phyloP scores from a whole-genome alignment of 2,113 vertebrate species.

The Phoenicopterus ruber region DNA sequence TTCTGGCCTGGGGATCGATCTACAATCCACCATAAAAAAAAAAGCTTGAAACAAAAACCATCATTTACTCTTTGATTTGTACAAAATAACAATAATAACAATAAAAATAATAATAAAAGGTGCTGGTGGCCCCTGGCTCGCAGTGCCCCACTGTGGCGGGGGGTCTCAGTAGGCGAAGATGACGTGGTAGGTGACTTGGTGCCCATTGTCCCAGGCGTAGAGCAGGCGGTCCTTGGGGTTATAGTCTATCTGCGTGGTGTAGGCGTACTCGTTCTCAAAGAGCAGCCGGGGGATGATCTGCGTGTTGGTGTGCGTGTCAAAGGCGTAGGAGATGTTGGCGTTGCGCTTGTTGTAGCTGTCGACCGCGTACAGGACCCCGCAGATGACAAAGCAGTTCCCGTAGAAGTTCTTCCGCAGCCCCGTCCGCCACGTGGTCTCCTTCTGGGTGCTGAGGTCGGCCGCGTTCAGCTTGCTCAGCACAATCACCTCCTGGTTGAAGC shows the following conservation, averaged over 20 bases:
- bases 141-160: background rate
- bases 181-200: slow-evolving; percentile 93
- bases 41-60: slow-evolving; percentile 53
- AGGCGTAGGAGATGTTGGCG: slow-evolving; percentile 92
- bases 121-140: slow-evolving; percentile 63
- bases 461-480: slow-evolving; percentile 91
- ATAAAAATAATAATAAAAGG: slow-evolving; percentile 68
- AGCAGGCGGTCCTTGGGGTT: slow-evolving; percentile 93
- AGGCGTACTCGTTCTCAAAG: slow-evolving; percentile 91
- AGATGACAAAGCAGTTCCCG: slow-evolving; percentile 94
- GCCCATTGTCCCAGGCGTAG: slow-evolving; percentile 96
- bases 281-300: slow-evolving; percentile 92
- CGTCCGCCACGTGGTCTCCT: slow-evolving; percentile 93
- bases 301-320: slow-evolving; percentile 97
- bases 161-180: slow-evolving; percentile 87
- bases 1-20: slow-evolving; percentile 83
- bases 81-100: slow-evolving; percentile 77
- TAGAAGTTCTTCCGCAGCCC: slow-evolving; percentile 88
- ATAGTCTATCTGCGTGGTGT: slow-evolving; percentile 96
- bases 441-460: slow-evolving; percentile 85
- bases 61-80: slow-evolving; percentile 74
- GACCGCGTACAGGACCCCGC: slow-evolving; percentile 92
- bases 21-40: slow-evolving; percentile 81
- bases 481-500: slow-evolving; percentile 89
- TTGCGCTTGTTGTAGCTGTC: slow-evolving; percentile 89